Evolutionary conservation across 2,888 invertebrate species (phyloP), one percentile per base, ranked within the genome.

Genomic region (Drosophila meridionalis): DNA sequence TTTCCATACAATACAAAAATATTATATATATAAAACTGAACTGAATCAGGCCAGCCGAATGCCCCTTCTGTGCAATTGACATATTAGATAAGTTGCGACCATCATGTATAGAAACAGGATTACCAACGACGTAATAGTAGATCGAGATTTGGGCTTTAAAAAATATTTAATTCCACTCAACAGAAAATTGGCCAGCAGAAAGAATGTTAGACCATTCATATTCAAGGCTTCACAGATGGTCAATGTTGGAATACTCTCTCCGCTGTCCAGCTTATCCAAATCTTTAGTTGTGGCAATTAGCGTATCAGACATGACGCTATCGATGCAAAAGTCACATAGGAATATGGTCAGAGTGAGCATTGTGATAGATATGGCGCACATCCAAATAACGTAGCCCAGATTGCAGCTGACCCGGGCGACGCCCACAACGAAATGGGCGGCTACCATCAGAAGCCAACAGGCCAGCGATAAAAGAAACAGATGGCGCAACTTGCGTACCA

Each of bases 161-260:
- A 9, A 50, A n/a, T 50, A 50, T 50, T 50, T 50, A 32, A 50
- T n/a, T 4, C 50, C 50, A 50, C 32, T 1, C 50, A 50, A n/a
- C 7, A 50, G n/a, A 2, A 32, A 5, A n/a, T 50, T 50, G 32
- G 50, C 50, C 32, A 50, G 32, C 2, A 50, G 32, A 34, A 50
- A 50, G n/a, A 50, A 50, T 3, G 32, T 32, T 2, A 50, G n/a
- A 32, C 32, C 50, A 9, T 50, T 50, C 32, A 34, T 50, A 50
- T 50, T 50, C 50, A 50, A 50, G 32, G 50, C 50, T n/a, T 50
- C 50, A n/a, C 50, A 50, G 32, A 50, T 50, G 0, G 9, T 50
- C 5, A 9, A 50, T 50, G 2, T 32, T 50, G 50, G 50, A n/a
- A 4, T 5, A 1, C 8, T n/a, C 7, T 50, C 9, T 4, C 0